Base-by-base conservation (phyloP, 2,888 invertebrate species). In the Mythimna albipuncta region DNA sequence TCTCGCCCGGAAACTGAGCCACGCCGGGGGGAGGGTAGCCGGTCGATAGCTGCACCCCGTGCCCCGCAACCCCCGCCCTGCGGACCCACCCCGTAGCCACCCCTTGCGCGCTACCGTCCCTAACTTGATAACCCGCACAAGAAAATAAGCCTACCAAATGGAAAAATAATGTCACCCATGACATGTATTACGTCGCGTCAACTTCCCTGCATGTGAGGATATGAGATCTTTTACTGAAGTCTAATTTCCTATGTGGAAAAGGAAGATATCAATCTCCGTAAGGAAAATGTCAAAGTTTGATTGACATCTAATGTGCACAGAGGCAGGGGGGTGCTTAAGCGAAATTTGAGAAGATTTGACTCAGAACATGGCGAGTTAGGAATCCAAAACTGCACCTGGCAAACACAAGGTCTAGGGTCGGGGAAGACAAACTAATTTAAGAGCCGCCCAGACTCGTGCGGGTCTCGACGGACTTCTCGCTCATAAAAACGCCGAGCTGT, bases 1-100 rank as follows among this genome's bases (percentile, higher is more conserved):
- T 96, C 95, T 96, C 95, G 97, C 96, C 97, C 97, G 96, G 96
- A 95, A 95, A 96, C 96, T 96, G 94, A 95, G 87, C 92, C 91
- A 92, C 89, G 92, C 90, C 94, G 96, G 96, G 96, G 96, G 97
- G 96, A 95, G 96, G 96, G 95, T 89, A 91, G 94, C 92, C 95
- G 97, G 97, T 97, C 97, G 97, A 97, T 97, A 97, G 95, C 94
- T 93, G 92, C 93, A 89, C 94, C 94, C 94, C 93, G 90, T 91
- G 76, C 87, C 90, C 92, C 92, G 89, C 91, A 83, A 86, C 90
- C 93, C 93, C 94, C 93, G 92, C 92, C 94, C 93, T 95, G 95
- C 95, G 90, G 95, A 94, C 93, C 91, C 92, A 92, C 91, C 92
- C 93, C 90, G 88, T 90, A 82, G 72, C 87, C 92, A 92, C 91